Percentiles rank a stretch among this genome's conserved stretches.
These are phyloP conservation scores for Ctenosaura bakeri DNA, from an alignment of 2,797 vertebrate genomes.

Conservation along the genomic window DNA sequence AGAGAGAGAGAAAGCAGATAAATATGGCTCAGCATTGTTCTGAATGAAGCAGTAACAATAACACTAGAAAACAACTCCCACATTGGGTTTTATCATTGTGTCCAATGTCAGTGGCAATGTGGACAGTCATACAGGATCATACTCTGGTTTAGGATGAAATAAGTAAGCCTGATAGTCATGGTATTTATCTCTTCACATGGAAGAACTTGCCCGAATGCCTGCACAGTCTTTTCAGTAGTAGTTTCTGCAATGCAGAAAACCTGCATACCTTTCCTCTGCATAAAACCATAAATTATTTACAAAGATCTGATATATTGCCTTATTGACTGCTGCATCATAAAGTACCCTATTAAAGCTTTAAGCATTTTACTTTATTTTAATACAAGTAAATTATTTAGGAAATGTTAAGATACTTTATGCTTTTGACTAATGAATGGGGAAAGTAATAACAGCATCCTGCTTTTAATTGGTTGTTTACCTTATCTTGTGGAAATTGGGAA, in stretches of 20 bases:
- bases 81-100: accelerated
- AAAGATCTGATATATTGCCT: constrained; percentile 69
- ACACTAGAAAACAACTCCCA: not conserved
- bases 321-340: constrained; percentile 78
- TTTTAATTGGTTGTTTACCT: constrained; percentile 81
- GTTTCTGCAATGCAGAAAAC: constrained; percentile 53
- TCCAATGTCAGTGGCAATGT: accelerated
- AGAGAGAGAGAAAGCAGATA: too few species aligned
- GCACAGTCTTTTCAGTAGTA: not conserved
- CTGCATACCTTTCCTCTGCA: constrained; percentile 51
- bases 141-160: not conserved
- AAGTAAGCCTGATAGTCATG: accelerated
- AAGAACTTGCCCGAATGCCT: not conserved
- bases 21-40: not conserved
- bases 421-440: constrained; percentile 79
- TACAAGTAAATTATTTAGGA: constrained; percentile 82
- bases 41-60: not conserved
- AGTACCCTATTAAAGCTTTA: constrained; percentile 81
- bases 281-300: constrained; percentile 77
- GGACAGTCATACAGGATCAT: accelerated
- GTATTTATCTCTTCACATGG: constrained; percentile 23
- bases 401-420: constrained; percentile 78
- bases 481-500: constrained; percentile 74
- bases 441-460: constrained; percentile 69
- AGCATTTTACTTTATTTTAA: constrained; percentile 81